phyloP scores from a whole-genome alignment of 2,797 vertebrate genomes.

The Lutjanus campechanus region DNA sequence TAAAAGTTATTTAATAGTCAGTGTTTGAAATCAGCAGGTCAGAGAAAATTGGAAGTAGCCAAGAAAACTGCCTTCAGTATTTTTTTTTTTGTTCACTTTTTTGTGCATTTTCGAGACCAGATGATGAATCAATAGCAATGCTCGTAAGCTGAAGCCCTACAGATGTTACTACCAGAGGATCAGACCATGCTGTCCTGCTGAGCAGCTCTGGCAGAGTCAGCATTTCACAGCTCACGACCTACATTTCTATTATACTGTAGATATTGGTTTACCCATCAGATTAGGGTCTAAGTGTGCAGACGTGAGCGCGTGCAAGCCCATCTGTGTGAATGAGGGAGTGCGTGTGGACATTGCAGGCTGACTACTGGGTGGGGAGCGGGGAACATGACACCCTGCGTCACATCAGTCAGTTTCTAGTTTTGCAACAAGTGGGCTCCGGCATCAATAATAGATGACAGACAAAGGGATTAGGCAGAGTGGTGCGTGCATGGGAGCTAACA shows the following conservation, averaged over 20 bases:
- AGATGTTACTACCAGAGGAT: neutral
- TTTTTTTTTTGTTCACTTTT: too few species aligned
- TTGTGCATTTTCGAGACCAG: too few species aligned
- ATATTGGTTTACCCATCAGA: conserved; percentile 26
- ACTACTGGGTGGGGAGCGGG: conserved; percentile 17
- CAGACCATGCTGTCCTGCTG: neutral
- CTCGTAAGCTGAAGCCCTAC: neutral
- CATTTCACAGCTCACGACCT: neutral
- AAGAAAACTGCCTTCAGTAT: too few species aligned
- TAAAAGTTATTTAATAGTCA: too few species aligned
- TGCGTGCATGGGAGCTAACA: conserved; percentile 17
- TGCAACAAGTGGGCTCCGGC: conserved; percentile 70
- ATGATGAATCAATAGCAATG: neutral
- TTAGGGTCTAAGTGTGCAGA: neutral
- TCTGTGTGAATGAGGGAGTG: conserved; percentile 20
- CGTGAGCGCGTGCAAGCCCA: neutral
- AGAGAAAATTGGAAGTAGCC: too few species aligned
- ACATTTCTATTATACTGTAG: neutral
- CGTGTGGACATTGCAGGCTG: neutral
- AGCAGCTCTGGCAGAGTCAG: neutral
- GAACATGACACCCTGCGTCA: conserved; percentile 66
- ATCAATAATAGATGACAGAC: conserved; percentile 78
- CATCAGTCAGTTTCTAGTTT: conserved; percentile 50
- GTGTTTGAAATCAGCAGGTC: too few species aligned
- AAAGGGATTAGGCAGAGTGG: conserved; percentile 14